Base-by-base conservation (phyloP, 1,140 invertebrate genomes). In the Ceratina japonica region DNA sequence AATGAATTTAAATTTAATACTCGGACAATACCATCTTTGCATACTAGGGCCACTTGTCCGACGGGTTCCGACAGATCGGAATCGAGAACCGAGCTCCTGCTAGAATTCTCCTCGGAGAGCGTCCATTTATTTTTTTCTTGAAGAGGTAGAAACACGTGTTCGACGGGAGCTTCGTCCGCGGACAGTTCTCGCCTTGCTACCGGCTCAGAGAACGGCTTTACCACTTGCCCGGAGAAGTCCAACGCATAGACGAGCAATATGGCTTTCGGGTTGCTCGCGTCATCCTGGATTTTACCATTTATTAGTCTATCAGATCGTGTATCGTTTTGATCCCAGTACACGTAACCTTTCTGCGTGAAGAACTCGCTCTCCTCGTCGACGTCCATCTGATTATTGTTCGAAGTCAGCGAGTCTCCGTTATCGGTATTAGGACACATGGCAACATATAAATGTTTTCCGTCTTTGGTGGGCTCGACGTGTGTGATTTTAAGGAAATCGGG, bases 21-120 rank as follows among this genome's bases (percentile, higher is more conserved):
- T 85, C 95, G 93, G 5, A 97, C 92, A 51, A 92, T 93, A 12
- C 96, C 96, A 90, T 96, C 95, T 15, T 93, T 92, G 79, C 95
- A 95, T 13, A 96, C 94, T 68, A 95, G 88, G 10, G 93, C 91
- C 56, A 93, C 90, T 80, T 92, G 89, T 79, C 94, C 94, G 16
- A 71, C 70, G 0, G 90, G 89, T 79, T 87, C 87, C 31, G 82
- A 81, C 16, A 18, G 31, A 20, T 2, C 66, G 16, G 69, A 65
- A 66, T 81, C 79, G 13, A 56, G 72, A 54, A 73, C 71, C 24
- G 78, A 70, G 62, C 74, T 78, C 58, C 66, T 74, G 37, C 31
- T 71, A 31, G 73, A 77, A 27, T 75, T 81, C 31, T 66, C 79
- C 59, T 12, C 65, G n/a, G 68, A 49, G 49, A 54, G 49, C 16